Evolutionary conservation across 2,888 invertebrate genomes (phyloP).

Genomic region (Mystacides longicornis): DNA sequence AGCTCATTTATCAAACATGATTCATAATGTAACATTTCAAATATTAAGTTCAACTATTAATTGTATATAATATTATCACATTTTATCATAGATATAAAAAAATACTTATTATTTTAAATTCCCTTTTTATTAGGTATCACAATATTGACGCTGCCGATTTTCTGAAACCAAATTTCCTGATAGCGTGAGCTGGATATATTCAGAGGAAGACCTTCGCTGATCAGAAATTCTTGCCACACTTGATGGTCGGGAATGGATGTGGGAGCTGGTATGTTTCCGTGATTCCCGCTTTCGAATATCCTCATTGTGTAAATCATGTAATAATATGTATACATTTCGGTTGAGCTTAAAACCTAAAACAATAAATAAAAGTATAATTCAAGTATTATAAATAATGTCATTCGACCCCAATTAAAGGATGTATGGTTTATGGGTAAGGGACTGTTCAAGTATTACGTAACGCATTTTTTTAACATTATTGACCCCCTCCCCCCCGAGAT

Average conservation of each 20-base stretch:
- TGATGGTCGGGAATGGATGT: slow-evolving; percentile 34
- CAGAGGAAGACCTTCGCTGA: slow-evolving; percentile 14
- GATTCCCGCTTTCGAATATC: slow-evolving; percentile 37
- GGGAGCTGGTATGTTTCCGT: slow-evolving; percentile 37
- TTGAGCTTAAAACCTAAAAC: slow-evolving; percentile 39
- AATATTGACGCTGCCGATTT: slow-evolving; percentile 19
- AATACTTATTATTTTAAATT: slow-evolving; percentile 13
- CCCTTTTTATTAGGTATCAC: background rate
- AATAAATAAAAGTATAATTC: slow-evolving; percentile 6
- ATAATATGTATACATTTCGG: slow-evolving; percentile 46
- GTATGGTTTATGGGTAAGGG: no score
- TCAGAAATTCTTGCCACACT: slow-evolving; percentile 23
- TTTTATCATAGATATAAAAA: no score
- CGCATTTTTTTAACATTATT: no score
- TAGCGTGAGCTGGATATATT: slow-evolving; percentile 22
- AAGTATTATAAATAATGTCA: background rate
- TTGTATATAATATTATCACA: no score
- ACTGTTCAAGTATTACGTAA: no score
- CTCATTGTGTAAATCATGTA: slow-evolving; percentile 48
- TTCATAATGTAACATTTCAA: no score
- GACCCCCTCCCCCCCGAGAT: no score
- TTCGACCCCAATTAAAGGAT: no score
- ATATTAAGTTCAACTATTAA: no score
- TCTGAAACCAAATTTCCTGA: slow-evolving; percentile 19
- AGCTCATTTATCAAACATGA: no score